Percentiles rank a stretch among this genome's conserved stretches.
Evolutionary conservation across 1,140 invertebrate species (phyloP).

Genomic region (Panulirus ornatus): DNA sequence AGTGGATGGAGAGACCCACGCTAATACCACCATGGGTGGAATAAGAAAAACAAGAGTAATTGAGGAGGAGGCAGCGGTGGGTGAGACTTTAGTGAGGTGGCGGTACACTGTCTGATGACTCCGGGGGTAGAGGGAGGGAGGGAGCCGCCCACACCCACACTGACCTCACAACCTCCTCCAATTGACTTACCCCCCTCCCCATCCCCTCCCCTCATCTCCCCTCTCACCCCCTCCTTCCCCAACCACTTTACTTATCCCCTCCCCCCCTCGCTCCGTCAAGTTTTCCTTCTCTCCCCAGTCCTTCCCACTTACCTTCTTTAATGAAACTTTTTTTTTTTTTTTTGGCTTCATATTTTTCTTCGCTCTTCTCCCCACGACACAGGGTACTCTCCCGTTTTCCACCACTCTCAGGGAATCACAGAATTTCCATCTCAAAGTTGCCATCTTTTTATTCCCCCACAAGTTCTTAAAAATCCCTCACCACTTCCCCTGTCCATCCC

Average conservation of each 20-base stretch:
- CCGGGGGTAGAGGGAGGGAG: neutral
- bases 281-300: neutral
- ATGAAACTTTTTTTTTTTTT: neutral
- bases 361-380: neutral
- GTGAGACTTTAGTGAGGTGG: neutral
- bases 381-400: too few species aligned
- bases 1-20: too few species aligned
- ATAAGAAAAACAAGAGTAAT: neutral
- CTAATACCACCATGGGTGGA: too few species aligned
- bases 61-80: neutral
- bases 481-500: neutral
- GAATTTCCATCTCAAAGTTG: too few species aligned
- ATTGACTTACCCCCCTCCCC: neutral
- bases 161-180: neutral
- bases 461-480: too few species aligned
- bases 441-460: too few species aligned
- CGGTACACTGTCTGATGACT: neutral
- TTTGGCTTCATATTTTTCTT: neutral
- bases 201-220: neutral
- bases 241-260: neutral
- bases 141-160: neutral
- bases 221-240: neutral
- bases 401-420: too few species aligned
- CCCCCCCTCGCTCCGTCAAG: neutral
- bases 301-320: neutral